phyloP scores from a whole-genome alignment of 2,797 vertebrate genomes.

The Eulemur coronatus region DNA sequence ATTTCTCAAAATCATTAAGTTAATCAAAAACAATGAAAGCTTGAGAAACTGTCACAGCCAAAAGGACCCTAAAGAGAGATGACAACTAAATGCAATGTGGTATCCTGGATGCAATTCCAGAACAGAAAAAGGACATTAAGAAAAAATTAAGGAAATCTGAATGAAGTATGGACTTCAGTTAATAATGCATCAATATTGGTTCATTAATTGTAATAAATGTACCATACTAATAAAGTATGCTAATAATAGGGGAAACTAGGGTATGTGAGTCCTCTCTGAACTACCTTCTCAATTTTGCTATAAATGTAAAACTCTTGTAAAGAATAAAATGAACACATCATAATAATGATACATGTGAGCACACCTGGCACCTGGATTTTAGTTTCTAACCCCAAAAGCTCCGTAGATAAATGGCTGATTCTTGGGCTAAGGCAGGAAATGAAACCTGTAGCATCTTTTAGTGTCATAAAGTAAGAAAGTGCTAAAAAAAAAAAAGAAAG shows the following conservation, averaged over 20 bases:
- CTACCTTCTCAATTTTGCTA: not conserved
- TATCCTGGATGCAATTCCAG: not conserved
- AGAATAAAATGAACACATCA: not conserved
- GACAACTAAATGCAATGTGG: not conserved
- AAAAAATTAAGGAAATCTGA: conserved; percentile 1
- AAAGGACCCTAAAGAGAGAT: not conserved
- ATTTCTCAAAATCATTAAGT: not conserved
- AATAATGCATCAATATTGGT: not conserved
- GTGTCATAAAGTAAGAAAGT: not conserved
- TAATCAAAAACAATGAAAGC: not conserved
- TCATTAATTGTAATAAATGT: not conserved
- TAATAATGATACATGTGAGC: not conserved
- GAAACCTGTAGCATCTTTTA: not conserved
- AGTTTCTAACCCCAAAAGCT: not conserved
- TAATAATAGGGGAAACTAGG: not conserved
- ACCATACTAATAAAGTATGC: not conserved
- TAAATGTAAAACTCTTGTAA: not conserved
- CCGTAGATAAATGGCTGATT: not conserved
- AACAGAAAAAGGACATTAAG: not conserved
- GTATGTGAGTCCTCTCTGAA: not conserved
- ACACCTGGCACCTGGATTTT: not conserved
- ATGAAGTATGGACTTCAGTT: not conserved
- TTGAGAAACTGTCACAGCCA: not conserved
- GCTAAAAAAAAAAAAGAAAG: not conserved
- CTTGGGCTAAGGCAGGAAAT: not conserved